Evolutionary conservation across 2,888 invertebrate species (phyloP).

Genomic region (Aleiodes testaceus): DNA sequence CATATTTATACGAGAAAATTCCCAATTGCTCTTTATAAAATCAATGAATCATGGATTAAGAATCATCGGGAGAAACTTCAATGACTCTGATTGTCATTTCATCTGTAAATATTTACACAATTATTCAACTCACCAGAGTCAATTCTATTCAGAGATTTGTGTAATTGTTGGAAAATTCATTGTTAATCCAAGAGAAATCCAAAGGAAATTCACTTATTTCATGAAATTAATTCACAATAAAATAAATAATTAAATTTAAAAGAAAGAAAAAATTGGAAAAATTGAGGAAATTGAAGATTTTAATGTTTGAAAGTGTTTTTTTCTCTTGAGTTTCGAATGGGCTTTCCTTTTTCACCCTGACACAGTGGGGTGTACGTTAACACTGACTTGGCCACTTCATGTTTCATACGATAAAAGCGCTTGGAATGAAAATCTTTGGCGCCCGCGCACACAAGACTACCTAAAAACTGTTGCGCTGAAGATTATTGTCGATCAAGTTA

Average conservation of each 20-base stretch:
- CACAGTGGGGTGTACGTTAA: slow-evolving; percentile 52
- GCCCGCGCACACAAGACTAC: slow-evolving; percentile 49
- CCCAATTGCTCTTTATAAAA: too few relatives aligned
- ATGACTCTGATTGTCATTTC: slow-evolving; percentile 46
- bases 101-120: slow-evolving; percentile 52
- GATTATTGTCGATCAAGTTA: neutral
- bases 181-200: neutral
- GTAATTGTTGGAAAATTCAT: neutral
- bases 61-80: neutral
- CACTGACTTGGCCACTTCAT: slow-evolving; percentile 53
- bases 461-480: slow-evolving; percentile 32
- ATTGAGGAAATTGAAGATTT: neutral
- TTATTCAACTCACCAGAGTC: neutral
- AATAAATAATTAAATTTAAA: neutral
- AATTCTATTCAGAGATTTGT: neutral
- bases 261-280: neutral
- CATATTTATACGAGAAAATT: too few relatives aligned
- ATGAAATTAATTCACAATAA: too few relatives aligned
- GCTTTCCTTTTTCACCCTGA: slow-evolving; percentile 46
- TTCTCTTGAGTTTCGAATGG: neutral
- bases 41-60: too few relatives aligned
- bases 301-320: neutral
- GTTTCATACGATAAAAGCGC: neutral
- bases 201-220: too few relatives aligned
- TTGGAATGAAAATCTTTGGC: slow-evolving; percentile 11